Conservation (phyloP, 1,140 invertebrate genomes). For the Calycopis cecrops region DNA sequence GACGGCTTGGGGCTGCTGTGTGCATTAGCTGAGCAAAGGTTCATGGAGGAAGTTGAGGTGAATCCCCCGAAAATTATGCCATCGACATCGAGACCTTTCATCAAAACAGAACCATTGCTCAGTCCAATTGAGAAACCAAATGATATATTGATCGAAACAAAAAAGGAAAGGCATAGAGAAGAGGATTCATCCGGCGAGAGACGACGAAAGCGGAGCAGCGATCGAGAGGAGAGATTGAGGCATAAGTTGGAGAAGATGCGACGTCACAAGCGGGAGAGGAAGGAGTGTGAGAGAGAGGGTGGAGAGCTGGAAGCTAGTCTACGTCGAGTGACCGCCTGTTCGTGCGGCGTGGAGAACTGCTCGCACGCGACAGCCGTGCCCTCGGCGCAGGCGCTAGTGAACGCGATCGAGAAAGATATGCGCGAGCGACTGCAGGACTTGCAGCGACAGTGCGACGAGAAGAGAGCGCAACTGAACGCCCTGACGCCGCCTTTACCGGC, state of each 20-base stretch:
- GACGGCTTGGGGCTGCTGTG: constrained; percentile 88
- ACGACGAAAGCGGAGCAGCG: constrained; percentile 50
- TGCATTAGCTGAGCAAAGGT: constrained; percentile 88
- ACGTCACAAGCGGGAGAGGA: constrained; percentile 61
- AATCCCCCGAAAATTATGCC: constrained; percentile 33
- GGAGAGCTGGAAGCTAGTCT: constrained; percentile 60
- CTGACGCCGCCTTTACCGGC: constrained; percentile 68
- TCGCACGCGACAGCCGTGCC: constrained; percentile 52
- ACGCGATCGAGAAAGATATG: constrained; percentile 87
- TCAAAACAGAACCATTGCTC: constrained; percentile 54
- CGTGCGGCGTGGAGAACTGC: constrained; percentile 46
- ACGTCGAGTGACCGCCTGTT: constrained; percentile 57
- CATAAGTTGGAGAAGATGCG: constrained; percentile 66
- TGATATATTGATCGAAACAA: constrained; percentile 36
- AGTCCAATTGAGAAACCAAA: constrained; percentile 48
- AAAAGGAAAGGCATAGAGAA: constrained; percentile 57
- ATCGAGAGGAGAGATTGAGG: constrained; percentile 52
- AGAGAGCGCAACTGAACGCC: constrained; percentile 86
- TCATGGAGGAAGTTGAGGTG: constrained; percentile 82
- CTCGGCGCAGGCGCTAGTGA: constrained; percentile 77
- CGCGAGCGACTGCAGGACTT: constrained; percentile 85
- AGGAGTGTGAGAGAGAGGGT: constrained; percentile 46
- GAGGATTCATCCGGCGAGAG: constrained; percentile 57
- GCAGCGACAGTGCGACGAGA: constrained; percentile 87
- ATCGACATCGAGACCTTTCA: constrained; percentile 44